Percentiles rank a stretch among this genome's conserved stretches.
Conservation (phyloP, 2,888 invertebrate species). For the Furcula furcula region DNA sequence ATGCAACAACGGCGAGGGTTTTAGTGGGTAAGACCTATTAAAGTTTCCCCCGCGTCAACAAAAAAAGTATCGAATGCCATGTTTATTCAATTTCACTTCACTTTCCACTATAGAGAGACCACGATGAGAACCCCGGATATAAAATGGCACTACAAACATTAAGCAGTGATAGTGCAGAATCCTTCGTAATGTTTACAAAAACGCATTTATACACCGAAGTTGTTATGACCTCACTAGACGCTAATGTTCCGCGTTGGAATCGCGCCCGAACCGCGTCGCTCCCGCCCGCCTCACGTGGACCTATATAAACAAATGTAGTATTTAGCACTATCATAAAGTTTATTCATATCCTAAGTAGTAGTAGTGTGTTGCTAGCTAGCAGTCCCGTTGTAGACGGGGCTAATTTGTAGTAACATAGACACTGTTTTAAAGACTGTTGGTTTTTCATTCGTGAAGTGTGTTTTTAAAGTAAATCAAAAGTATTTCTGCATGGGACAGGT, state of each 20-base stretch:
- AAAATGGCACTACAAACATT: too few species aligned
- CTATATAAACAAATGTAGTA: conserved; percentile 15
- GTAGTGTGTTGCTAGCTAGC: neutral
- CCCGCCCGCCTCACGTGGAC: conserved; percentile 3
- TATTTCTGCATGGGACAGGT: too few species aligned
- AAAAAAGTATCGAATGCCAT: too few species aligned
- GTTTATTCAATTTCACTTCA: too few species aligned
- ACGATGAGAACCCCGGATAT: too few species aligned
- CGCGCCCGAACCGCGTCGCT: conserved; percentile 26
- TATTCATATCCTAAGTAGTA: conserved; percentile 1
- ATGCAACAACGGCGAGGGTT: too few species aligned
- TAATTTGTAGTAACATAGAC: neutral
- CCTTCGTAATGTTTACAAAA: conserved; percentile 4
- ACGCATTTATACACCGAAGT: neutral
- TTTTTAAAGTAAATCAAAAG: too few species aligned
- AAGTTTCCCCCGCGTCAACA: too few species aligned
- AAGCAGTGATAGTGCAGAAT: neutral
- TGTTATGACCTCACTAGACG: neutral
- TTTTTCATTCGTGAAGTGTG: neutral
- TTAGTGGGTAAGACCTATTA: too few species aligned
- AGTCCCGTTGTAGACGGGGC: neutral
- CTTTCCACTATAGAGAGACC: too few species aligned
- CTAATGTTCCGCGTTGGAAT: conserved; percentile 35
- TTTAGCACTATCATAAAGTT: conserved; percentile 1
- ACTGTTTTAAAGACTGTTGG: neutral